These are phyloP conservation scores for Pteromalus puparum DNA, from an alignment of 1,140 invertebrate species.

Conservation along the genomic window DNA sequence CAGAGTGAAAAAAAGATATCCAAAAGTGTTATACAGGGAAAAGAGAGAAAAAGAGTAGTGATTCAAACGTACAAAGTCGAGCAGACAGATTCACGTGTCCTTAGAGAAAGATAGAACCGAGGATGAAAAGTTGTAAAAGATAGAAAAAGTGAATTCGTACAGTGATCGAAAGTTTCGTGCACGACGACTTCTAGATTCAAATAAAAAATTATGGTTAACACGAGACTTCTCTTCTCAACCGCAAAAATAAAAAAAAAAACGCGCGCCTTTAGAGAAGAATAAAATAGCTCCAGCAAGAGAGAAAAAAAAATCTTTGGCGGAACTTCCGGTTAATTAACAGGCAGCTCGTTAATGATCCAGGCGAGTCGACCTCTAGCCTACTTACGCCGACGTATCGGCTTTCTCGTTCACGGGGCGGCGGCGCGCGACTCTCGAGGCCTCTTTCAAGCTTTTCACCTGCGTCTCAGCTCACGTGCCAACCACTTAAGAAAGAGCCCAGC, in stretches of 20 bases:
- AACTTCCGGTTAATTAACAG: constrained; percentile 12
- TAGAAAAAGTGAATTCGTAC: not conserved
- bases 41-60: not conserved
- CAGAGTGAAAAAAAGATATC: not conserved
- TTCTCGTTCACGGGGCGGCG: not conserved
- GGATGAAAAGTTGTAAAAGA: not conserved
- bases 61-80: not conserved
- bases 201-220: not conserved
- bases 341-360: not conserved
- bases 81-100: not conserved
- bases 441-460: constrained; percentile 5
- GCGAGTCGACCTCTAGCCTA: not conserved
- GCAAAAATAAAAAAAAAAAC: not conserved
- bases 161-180: not conserved
- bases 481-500: not conserved
- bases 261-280: not conserved
- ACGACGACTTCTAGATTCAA: not conserved
- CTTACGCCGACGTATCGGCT: constrained; percentile 6
- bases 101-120: not conserved
- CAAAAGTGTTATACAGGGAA: not conserved
- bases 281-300: not conserved
- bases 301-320: not conserved
- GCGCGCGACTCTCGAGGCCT: not conserved
- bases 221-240: no score
- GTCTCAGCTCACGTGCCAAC: not conserved